Percentiles rank a stretch among this genome's conserved stretches.
Evolutionary conservation across 2,113 vertebrate genomes (phyloP).

Genomic region (Ammodytes marinus): DNA sequence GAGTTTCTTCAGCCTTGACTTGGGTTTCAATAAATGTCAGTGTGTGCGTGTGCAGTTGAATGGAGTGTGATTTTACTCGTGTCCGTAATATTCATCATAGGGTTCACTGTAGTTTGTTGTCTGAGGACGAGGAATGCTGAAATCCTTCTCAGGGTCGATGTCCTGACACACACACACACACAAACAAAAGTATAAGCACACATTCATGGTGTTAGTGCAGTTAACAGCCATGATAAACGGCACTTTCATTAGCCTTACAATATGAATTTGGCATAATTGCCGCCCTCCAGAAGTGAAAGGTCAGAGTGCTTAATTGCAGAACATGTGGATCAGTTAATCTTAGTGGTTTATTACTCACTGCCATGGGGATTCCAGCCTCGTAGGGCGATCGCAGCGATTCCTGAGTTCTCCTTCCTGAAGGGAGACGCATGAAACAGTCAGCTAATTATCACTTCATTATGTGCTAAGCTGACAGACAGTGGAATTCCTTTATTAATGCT

Average conservation of each 20-base stretch:
- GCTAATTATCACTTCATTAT: slow-evolving; percentile 43
- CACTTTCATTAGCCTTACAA: slow-evolving; percentile 36
- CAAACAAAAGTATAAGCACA: background rate
- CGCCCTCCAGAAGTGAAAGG: slow-evolving; percentile 31
- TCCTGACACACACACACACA: slow-evolving; percentile 64
- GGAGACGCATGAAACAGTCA: slow-evolving; percentile 35
- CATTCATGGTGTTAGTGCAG: slow-evolving; percentile 3
- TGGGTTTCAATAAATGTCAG: background rate
- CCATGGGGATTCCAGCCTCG: slow-evolving; percentile 81
- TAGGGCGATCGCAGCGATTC: slow-evolving; percentile 76
- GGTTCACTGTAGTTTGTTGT: slow-evolving; percentile 80
- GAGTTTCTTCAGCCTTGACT: background rate
- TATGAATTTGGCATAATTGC: slow-evolving; percentile 5
- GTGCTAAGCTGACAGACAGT: slow-evolving; percentile 27
- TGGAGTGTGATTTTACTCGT: slow-evolving; percentile 20
- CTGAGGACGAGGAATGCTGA: slow-evolving; percentile 82
- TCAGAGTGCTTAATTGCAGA: slow-evolving; percentile 29
- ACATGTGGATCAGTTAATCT: slow-evolving; percentile 33
- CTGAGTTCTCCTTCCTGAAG: slow-evolving; percentile 67
- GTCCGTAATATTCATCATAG: slow-evolving; percentile 79
- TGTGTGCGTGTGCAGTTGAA: background rate
- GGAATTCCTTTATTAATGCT: background rate
- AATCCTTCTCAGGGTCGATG: slow-evolving; percentile 79
- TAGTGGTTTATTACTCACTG: slow-evolving; percentile 72
- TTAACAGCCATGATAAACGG: slow-evolving; percentile 8